Evolutionary conservation across 2,888 invertebrate species (phyloP), one percentile per base, ranked within the genome.

Genomic region (Zelleria hepariella): DNA sequence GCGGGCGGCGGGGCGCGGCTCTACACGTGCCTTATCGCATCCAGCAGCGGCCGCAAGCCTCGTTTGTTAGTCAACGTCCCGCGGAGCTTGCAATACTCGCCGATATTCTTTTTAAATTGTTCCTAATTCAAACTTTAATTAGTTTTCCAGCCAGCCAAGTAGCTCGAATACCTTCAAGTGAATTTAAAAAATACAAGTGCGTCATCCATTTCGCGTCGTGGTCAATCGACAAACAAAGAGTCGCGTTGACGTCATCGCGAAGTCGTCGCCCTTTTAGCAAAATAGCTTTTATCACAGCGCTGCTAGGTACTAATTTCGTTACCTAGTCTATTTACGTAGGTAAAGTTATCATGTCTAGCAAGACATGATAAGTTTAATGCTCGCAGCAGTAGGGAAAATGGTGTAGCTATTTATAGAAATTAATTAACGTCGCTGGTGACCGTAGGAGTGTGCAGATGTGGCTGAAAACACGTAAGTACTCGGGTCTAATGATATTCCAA

Each of bases 21-120:
- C 32, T 42, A 59, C 61, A 63, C 76, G 76, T 76, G 75, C 73
- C 73, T 74, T 76, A 75, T 76, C 75, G 65, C 62, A 62, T 62
- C 63, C 20, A 21, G 20, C 20, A 49, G n/a, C 49, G 49, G 49
- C 49, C 49, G 32, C 32, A 42, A n/a, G 32, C 32, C 32, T 42
- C 32, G 32, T 42, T 42, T 42, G 32, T 42, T 42, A 42, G 32
- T 42, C 32, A 42, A 42, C 32, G 32, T 42, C 32, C 32, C 32
- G 32, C 32, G 15, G 32, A 42, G 32, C 32, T 42, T 42, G 32
- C 32, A 42, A 42, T 42, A 42, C 32, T 42, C 32, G 32, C 32
- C 32, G 15, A 42, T 42, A 15, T n/a, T 15, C 15, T 42, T 42
- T 42, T 42, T 42, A 42, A 42, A 42, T 42, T 42, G 32, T 42